Conservation (phyloP, 1,140 invertebrate genomes). For the Dinoponera quadriceps region DNA sequence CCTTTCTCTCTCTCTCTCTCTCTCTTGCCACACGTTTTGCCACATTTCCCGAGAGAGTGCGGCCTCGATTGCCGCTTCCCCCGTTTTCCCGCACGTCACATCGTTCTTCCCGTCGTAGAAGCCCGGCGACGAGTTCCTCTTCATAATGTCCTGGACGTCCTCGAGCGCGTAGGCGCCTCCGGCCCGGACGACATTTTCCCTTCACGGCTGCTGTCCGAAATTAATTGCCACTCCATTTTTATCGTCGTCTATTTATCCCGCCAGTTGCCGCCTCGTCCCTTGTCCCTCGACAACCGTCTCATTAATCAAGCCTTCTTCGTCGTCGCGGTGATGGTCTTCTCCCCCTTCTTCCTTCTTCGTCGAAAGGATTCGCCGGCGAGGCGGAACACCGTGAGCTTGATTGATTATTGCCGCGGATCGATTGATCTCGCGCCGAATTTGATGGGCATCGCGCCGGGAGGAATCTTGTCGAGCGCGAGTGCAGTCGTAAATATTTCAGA, state of each 20-base stretch:
- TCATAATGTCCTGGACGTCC: conserved; percentile 73
- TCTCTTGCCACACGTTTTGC: conserved; percentile 39
- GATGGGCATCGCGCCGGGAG: conserved; percentile 51
- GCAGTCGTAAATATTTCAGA: conserved; percentile 49
- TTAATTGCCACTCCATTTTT: conserved; percentile 81
- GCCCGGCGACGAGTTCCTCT: conserved; percentile 62
- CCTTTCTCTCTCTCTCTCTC: too few species aligned
- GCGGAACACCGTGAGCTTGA: conserved; percentile 64
- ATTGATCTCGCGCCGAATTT: conserved; percentile 63
- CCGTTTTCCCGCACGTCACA: conserved; percentile 61
- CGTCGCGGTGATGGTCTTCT: conserved; percentile 67
- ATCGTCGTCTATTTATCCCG: conserved; percentile 79
- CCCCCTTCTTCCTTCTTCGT: conserved; percentile 32
- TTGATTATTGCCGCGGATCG: conserved; percentile 67
- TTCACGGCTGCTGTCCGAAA: conserved; percentile 74
- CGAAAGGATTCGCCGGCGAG: conserved; percentile 64
- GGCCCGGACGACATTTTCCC: conserved; percentile 65
- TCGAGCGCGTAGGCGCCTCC: conserved; percentile 69
- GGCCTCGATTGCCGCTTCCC: conserved; percentile 38
- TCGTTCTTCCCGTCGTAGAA: conserved; percentile 65
- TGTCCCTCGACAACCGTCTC: conserved; percentile 76
- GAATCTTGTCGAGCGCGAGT: conserved; percentile 9
- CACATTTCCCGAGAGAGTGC: conserved; percentile 52
- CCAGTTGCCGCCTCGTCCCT: conserved; percentile 75
- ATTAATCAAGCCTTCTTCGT: conserved; percentile 77